Evolutionary conservation across 1,140 invertebrate genomes (phyloP).

Genomic region (Bombus picipes): DNA sequence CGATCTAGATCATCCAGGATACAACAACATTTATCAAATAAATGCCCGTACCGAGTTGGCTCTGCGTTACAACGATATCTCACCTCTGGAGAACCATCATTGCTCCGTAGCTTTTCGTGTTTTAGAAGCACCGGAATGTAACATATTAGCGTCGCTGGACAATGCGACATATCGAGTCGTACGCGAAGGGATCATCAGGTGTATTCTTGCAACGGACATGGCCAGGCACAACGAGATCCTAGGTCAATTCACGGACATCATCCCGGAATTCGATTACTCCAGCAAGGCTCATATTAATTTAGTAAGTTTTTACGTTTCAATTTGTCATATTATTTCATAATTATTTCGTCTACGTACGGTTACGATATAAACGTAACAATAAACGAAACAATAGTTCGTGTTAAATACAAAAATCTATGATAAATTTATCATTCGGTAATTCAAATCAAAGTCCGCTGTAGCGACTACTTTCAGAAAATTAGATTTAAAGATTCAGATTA

Average conservation of each 20-base stretch:
- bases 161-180: constrained; percentile 85
- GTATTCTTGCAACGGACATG: constrained; percentile 94
- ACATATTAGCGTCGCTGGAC: constrained; percentile 89
- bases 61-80: constrained; percentile 94
- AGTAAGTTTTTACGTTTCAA: constrained; percentile 83
- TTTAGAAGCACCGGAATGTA: constrained; percentile 89
- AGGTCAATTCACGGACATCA: constrained; percentile 88
- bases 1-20: constrained; percentile 95
- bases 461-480: too few relatives aligned
- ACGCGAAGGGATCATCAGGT: constrained; percentile 92
- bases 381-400: too few relatives aligned
- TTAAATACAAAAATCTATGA: too few relatives aligned
- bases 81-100: constrained; percentile 94
- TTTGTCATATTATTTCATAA: not conserved
- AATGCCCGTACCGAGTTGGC: constrained; percentile 94
- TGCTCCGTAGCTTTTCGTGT: constrained; percentile 94
- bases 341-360: too few relatives aligned
- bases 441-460: not conserved
- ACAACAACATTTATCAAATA: constrained; percentile 95
- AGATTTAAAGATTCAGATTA: not conserved
- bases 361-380: too few relatives aligned
- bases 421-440: not conserved
- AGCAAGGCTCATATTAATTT: constrained; percentile 91
- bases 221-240: constrained; percentile 94
- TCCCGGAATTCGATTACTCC: constrained; percentile 88